Conservation (phyloP, 2,113 vertebrate genomes). For the Nibea albiflora region DNA sequence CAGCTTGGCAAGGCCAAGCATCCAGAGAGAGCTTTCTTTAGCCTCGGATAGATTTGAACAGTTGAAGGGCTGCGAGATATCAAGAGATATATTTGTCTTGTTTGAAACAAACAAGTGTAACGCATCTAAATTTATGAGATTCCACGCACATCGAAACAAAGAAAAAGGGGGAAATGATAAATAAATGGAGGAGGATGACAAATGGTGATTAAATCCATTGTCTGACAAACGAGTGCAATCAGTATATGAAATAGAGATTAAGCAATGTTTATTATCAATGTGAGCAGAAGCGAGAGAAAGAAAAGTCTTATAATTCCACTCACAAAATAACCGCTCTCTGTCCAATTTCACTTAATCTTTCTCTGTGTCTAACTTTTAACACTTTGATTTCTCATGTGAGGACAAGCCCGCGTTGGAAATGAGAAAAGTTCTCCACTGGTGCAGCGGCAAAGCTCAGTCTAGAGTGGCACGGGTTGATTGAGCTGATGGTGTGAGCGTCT, state of each 20-base stretch:
- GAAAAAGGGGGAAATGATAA: constrained; percentile 6
- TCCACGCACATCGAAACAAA: not conserved
- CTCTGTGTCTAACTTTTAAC: constrained; percentile 29
- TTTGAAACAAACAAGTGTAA: not conserved
- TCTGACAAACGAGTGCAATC: constrained; percentile 60
- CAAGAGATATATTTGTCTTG: not conserved
- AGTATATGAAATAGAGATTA: constrained; percentile 61
- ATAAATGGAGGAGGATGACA: constrained; percentile 34
- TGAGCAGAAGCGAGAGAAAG: constrained; percentile 25
- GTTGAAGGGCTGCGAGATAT: constrained; percentile 5
- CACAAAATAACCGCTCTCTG: constrained; percentile 10
- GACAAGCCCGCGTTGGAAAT: constrained; percentile 24
- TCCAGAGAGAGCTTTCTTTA: not conserved
- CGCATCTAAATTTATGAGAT: constrained; percentile 17
- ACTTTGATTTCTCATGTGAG: constrained; percentile 62
- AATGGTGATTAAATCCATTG: constrained; percentile 57
- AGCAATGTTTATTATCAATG: constrained; percentile 41
- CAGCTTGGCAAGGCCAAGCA: not conserved
- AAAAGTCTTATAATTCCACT: constrained; percentile 30
- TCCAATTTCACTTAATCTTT: not conserved
- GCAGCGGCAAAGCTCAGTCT: constrained; percentile 30
- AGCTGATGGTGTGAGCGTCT: constrained; percentile 60
- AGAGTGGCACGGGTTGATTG: constrained; percentile 70
- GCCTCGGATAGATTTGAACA: not conserved
- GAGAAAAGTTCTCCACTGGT: constrained; percentile 48